Percentiles rank a stretch among this genome's conserved stretches.
phyloP scores from a whole-genome alignment of 1,140 invertebrate genomes.

The Cotesia typhae region DNA sequence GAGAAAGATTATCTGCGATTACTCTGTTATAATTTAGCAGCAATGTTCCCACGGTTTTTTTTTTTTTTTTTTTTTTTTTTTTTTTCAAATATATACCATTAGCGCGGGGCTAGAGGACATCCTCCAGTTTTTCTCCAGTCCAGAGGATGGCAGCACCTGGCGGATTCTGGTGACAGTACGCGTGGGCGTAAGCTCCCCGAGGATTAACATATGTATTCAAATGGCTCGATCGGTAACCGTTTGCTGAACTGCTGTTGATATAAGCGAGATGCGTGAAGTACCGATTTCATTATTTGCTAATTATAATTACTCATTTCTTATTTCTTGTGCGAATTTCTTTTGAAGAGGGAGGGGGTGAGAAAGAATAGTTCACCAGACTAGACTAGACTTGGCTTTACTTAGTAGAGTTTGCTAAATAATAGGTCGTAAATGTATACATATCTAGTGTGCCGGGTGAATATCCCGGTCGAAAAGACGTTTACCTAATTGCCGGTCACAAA shows the following conservation, averaged over 20 bases:
- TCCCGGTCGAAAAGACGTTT: constrained; percentile 55
- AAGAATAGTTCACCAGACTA: too few relatives aligned
- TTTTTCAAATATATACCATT: not conserved
- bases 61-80: not conserved
- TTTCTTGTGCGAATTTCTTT: too few relatives aligned
- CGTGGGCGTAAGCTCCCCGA: not conserved
- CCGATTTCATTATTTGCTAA: too few relatives aligned
- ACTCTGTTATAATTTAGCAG: not conserved
- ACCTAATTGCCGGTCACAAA: constrained; percentile 65
- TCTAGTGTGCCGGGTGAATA: constrained; percentile 33
- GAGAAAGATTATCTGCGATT: too few relatives aligned
- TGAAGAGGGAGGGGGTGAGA: too few relatives aligned
- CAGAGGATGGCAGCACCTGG: constrained; percentile 57
- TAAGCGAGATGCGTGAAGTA: too few relatives aligned
- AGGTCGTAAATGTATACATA: constrained; percentile 54
- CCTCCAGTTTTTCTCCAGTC: not conserved
- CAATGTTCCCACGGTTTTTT: constrained; percentile 1
- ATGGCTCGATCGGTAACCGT: constrained; percentile 7
- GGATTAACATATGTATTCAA: constrained; percentile 6
- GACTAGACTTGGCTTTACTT: too few relatives aligned
- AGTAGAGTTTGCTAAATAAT: constrained; percentile 60
- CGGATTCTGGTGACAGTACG: constrained; percentile 40
- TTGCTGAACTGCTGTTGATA: constrained; percentile 2
- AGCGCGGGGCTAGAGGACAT: not conserved
- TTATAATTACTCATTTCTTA: too few relatives aligned